A percentile compares a stretch with the other conserved stretches of the same genome.
Conservation (phyloP, 2,888 invertebrate genomes). For the Pollenia griseotomentosa region DNA sequence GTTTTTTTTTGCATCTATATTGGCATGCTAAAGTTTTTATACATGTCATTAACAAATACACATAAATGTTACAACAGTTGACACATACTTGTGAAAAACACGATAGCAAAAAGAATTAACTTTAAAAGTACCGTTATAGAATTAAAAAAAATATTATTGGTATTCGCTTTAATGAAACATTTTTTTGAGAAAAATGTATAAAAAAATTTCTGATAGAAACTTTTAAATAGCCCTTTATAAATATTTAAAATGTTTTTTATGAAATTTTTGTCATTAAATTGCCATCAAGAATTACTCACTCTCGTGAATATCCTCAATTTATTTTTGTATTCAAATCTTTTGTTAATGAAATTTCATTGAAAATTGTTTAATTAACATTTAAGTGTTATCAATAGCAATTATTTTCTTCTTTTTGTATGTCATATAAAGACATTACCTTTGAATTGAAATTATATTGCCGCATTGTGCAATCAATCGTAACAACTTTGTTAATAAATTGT, state of each 20-base stretch:
- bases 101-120: background rate
- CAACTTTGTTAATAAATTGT: conserved; percentile 24
- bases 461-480: conserved; percentile 2
- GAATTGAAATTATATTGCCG: conserved; percentile 20
- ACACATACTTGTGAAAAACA: conserved; percentile 23
- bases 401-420: conserved; percentile 7
- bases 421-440: conserved; percentile 6
- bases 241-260: background rate
- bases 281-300: background rate
- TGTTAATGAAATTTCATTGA: conserved; percentile 40
- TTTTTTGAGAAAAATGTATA: too few species aligned
- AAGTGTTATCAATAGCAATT: conserved; percentile 50
- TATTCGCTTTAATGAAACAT: background rate
- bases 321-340: conserved; percentile 1
- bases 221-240: too few species aligned
- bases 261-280: background rate
- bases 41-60: conserved; percentile 15
- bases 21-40: conserved; percentile 24
- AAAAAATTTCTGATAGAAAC: too few species aligned
- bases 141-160: background rate
- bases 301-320: background rate
- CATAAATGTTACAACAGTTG: background rate
- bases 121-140: background rate
- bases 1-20: background rate
- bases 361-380: conserved; percentile 68